phyloP scores from a whole-genome alignment of 2,888 invertebrate species.

The Sericinus montela region DNA sequence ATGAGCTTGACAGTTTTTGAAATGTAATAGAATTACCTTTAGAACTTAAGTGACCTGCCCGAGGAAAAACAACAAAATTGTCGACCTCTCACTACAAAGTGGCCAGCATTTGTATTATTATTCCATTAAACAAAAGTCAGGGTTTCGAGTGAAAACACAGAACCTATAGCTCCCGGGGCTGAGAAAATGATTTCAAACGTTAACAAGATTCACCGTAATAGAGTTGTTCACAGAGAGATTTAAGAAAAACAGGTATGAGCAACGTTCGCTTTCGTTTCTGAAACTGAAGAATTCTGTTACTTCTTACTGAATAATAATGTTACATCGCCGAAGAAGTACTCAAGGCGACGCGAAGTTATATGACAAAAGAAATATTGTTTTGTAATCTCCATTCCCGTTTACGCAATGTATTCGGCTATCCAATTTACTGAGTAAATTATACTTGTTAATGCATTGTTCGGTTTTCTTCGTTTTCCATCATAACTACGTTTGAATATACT shows the following conservation, averaged over 20 bases:
- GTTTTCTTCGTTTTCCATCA: too few relatives aligned
- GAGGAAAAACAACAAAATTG: constrained; percentile 72
- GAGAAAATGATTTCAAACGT: constrained; percentile 77
- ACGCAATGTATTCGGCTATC: constrained; percentile 26
- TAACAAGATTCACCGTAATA: constrained; percentile 76
- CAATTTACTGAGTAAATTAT: constrained; percentile 26
- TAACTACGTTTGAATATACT: too few relatives aligned
- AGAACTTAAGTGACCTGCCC: constrained; percentile 71
- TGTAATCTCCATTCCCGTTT: constrained; percentile 35
- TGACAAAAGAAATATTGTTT: constrained; percentile 40
- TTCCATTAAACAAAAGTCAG: constrained; percentile 79
- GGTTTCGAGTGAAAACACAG: constrained; percentile 76
- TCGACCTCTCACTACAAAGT: constrained; percentile 70
- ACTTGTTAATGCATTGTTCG: constrained; percentile 10
- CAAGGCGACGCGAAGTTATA: constrained; percentile 23
- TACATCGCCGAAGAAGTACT: constrained; percentile 24
- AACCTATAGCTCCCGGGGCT: constrained; percentile 73
- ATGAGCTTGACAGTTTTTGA: constrained; percentile 60
- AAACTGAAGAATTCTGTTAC: constrained; percentile 54
- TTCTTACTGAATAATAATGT: constrained; percentile 37
- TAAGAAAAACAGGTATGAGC: constrained; percentile 72
- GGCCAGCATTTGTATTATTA: constrained; percentile 75
- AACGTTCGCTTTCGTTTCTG: constrained; percentile 25
- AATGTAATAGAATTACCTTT: constrained; percentile 69
- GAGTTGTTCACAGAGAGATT: constrained; percentile 72